Percentiles rank a stretch among this genome's conserved stretches.
phyloP scores from a whole-genome alignment of 1,140 invertebrate genomes.

The Venustaconcha ellipsiformis region DNA sequence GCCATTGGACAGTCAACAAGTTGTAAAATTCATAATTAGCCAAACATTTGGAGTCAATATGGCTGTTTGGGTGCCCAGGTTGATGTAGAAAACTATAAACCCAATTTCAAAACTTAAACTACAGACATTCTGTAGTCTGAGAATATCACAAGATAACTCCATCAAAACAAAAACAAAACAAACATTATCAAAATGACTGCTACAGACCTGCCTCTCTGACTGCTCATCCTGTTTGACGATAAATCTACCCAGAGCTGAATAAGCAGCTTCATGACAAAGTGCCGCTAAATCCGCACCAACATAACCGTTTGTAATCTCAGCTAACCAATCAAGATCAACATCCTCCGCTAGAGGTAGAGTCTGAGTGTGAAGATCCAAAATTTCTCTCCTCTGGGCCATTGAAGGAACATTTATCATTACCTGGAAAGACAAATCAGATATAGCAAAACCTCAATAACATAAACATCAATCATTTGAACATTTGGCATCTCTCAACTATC shows the following conservation, averaged over 20 bases:
- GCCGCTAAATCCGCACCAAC: slow-evolving; percentile 70
- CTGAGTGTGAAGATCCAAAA: slow-evolving; percentile 38
- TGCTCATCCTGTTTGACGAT: slow-evolving; percentile 1
- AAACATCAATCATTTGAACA: not conserved
- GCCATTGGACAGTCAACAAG: too few species aligned
- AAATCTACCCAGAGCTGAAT: slow-evolving; percentile 35
- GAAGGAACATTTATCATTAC: slow-evolving; percentile 60
- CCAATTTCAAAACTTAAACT: too few species aligned
- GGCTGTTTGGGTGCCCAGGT: too few species aligned
- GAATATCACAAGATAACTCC: not conserved
- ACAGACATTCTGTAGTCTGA: too few species aligned
- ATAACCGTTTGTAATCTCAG: slow-evolving; percentile 70
- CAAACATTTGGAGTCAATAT: too few species aligned
- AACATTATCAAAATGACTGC: slow-evolving; percentile 2
- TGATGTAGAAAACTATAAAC: too few species aligned
- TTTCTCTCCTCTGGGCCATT: slow-evolving; percentile 47
- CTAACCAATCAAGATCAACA: slow-evolving; percentile 44
- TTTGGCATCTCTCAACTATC: not conserved
- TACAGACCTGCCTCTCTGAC: slow-evolving; percentile 6
- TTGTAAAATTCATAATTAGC: too few species aligned
- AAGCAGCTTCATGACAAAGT: slow-evolving; percentile 66
- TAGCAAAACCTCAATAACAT: not conserved
- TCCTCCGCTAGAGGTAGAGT: slow-evolving; percentile 40
- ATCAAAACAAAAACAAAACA: not conserved
- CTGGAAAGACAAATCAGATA: slow-evolving; percentile 38